phyloP scores from a whole-genome alignment of 2,888 invertebrate species.

The Stenurella melanura region DNA sequence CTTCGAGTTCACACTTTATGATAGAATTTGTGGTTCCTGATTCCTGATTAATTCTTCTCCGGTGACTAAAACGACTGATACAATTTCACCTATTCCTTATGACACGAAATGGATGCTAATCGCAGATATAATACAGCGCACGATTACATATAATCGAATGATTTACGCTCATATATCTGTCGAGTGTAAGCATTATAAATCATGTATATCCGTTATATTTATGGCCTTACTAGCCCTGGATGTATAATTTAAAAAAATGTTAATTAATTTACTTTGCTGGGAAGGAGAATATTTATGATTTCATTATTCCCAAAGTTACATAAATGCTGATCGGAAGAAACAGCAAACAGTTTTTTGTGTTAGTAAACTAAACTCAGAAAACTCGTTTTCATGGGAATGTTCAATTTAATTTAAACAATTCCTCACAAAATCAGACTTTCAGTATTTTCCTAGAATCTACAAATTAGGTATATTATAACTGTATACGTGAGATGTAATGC shows the following conservation, averaged over 20 bases:
- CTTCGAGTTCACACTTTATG: too few relatives aligned
- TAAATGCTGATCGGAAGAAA: neutral
- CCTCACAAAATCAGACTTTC: neutral
- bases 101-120: conserved; percentile 48
- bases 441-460: conserved; percentile 9
- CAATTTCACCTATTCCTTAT: conserved; percentile 52
- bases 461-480: conserved; percentile 26
- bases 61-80: conserved; percentile 36
- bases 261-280: conserved; percentile 19
- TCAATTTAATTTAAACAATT: neutral
- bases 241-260: conserved; percentile 14
- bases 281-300: conserved; percentile 15
- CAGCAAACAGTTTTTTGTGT: neutral
- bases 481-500: conserved; percentile 44
- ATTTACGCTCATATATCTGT: conserved; percentile 29
- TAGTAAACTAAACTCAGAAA: neutral
- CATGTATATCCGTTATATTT: conserved; percentile 26
- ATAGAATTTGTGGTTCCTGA: too few relatives aligned
- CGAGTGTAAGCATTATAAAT: conserved; percentile 33
- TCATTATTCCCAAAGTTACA: neutral
- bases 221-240: conserved; percentile 2
- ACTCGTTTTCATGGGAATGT: too few relatives aligned
- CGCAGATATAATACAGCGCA: neutral
- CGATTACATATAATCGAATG: conserved; percentile 29
- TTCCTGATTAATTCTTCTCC: too few relatives aligned